These are phyloP conservation scores for Cyphomyrus discorhynchus DNA, from an alignment of 2,113 vertebrate species.

Conservation along the genomic window DNA sequence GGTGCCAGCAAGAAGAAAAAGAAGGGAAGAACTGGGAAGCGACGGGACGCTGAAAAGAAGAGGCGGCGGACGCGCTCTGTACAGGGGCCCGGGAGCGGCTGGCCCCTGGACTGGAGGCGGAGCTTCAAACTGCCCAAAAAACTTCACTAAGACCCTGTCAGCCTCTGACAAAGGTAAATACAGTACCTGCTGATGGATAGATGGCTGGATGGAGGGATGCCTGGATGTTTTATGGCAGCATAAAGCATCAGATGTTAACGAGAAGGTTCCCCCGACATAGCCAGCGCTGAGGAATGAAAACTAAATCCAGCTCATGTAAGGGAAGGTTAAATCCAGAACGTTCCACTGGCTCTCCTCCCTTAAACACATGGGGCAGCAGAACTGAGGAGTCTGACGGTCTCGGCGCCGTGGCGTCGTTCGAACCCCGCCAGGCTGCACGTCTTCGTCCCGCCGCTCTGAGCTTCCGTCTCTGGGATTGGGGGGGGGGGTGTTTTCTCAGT, in stretches of 20 bases:
- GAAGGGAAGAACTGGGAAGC: constrained; percentile 78
- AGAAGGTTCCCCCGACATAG: not conserved
- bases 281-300: constrained; percentile 4
- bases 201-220: not conserved
- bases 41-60: constrained; percentile 86
- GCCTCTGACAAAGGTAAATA: constrained; percentile 61
- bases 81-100: constrained; percentile 42
- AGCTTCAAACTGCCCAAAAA: constrained; percentile 46
- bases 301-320: not conserved
- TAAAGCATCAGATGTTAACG: not conserved
- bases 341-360: not conserved
- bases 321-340: constrained; percentile 4
- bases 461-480: constrained; percentile 23
- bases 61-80: constrained; percentile 73
- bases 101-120: constrained; percentile 48
- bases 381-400: constrained; percentile 1
- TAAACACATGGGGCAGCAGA: not conserved
- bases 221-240: not conserved
- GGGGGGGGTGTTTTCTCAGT: constrained; percentile 12
- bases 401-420: not conserved
- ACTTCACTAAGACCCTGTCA: constrained; percentile 61
- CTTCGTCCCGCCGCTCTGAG: constrained; percentile 2
- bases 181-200: not conserved
- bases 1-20: constrained; percentile 79
- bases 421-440: constrained; percentile 5